Percentiles rank a stretch among this genome's conserved stretches.
Conservation (phyloP, 2,797 vertebrate genomes). For the Enteromius anoplus region DNA sequence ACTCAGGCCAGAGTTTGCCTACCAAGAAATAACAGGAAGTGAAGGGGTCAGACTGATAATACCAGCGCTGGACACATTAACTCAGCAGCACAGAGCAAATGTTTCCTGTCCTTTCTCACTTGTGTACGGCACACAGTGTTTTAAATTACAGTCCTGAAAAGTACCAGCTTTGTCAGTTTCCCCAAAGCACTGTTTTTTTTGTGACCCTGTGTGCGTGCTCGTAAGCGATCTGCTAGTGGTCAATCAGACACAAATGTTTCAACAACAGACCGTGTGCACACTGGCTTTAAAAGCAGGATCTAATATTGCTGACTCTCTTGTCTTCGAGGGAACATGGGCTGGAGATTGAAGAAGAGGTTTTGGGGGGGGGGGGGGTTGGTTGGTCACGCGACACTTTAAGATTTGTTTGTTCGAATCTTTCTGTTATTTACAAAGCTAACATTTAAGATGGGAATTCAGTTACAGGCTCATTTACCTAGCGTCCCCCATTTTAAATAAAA, state of each 20-base stretch:
- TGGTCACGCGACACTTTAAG: neutral
- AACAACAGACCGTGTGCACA: neutral
- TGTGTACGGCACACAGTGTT: neutral
- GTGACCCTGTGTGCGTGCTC: neutral
- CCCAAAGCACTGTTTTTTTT: neutral
- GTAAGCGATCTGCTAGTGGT: neutral
- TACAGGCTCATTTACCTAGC: neutral
- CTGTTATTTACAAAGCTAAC: neutral
- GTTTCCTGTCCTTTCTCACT: constrained; percentile 32
- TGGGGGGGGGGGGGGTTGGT: constrained; percentile 11
- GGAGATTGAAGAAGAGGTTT: constrained; percentile 4
- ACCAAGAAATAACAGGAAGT: constrained; percentile 60
- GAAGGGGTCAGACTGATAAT: constrained; percentile 46
- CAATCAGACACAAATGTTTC: neutral
- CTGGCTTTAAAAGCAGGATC: constrained; percentile 43
- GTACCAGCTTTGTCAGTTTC: constrained; percentile 30
- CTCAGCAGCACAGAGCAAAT: constrained; percentile 12
- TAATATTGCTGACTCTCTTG: constrained; percentile 50
- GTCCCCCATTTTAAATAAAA: too few species aligned
- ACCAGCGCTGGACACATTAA: neutral
- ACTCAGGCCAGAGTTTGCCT: neutral
- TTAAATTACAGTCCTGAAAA: constrained; percentile 8
- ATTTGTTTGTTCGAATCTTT: neutral
- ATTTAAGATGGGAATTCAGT: neutral
- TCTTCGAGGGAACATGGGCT: neutral